phyloP scores from a whole-genome alignment of 2,113 vertebrate species.

The Pardalotus punctatus region DNA sequence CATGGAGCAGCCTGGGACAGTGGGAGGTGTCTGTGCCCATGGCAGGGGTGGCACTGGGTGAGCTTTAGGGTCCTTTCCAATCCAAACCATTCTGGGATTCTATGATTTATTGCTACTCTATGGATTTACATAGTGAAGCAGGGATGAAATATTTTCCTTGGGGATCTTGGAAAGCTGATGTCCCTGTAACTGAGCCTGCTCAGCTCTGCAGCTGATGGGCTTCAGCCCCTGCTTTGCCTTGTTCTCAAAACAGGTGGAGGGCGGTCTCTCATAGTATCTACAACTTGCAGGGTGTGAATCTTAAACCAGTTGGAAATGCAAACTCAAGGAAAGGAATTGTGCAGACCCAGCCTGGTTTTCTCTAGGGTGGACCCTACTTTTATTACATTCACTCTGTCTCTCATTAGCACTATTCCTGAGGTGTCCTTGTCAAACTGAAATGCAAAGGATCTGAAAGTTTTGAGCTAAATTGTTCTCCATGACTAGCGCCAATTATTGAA shows the following conservation, averaged over 20 bases:
- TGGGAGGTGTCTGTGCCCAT: background rate
- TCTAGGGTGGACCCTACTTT: background rate
- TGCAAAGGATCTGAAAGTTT: background rate
- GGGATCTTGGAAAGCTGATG: background rate
- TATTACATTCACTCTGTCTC: fast-evolving
- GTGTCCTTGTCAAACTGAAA: background rate
- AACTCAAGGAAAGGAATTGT: background rate
- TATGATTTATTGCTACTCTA: background rate
- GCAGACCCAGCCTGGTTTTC: background rate
- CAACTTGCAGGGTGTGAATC: background rate
- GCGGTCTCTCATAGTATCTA: background rate
- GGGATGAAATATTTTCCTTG: background rate
- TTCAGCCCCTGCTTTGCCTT: background rate
- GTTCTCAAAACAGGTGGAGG: fast-evolving
- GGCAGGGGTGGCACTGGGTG: background rate
- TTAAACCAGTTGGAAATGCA: background rate
- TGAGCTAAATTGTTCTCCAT: background rate
- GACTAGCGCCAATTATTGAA: background rate
- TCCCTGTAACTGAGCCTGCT: background rate
- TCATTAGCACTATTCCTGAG: background rate
- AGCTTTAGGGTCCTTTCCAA: background rate
- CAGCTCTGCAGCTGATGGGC: background rate
- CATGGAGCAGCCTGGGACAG: background rate
- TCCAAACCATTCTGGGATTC: background rate
- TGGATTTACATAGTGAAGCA: background rate